Evolutionary conservation across 2,888 invertebrate genomes (phyloP), one percentile per base, ranked within the genome.

Genomic region (Spilosoma lubricipeda): DNA sequence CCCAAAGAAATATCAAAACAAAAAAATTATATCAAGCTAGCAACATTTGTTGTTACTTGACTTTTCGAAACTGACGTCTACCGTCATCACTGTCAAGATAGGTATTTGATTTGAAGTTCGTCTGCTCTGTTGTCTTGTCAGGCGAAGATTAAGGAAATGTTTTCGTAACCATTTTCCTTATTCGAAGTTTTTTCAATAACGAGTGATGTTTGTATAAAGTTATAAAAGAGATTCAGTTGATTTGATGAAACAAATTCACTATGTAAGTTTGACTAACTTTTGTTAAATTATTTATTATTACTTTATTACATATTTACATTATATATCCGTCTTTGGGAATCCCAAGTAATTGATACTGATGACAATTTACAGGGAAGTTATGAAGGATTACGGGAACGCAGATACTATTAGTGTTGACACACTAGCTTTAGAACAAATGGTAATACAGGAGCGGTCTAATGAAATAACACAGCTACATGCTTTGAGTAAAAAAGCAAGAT

Each of bases 401-500:
- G 95, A 95, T 75, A 93, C 91, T 8, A 79, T 93, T 67, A 95
- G 94, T 85, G 86, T 95, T 74, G 92, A 94, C 77, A 95, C 95
- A 48, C 86, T 94, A 77, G 88, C 90, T 66, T 88, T 95, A 52
- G 93, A 95, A 83, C 89, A 93, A 78, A 85, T 88, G 73, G 85
- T 94, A 36, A 85, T 88, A 80, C 91, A 93, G 66, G 93, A 95
- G 81, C 90, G 94, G 80, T 83, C 84, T 20, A 89, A 78, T 76
- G 95, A 95, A 87, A 90, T 94, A 84, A 85, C 89, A 0, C 90
- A 92, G 83, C 85, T 95, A 73, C 86, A 91, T 79, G 84, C 85
- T 18, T 84, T 95, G n/a, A 91, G 92, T 81, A 91, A 92, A 82
- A 95, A 93, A 91, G 94, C 94, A 42, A 88, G 87, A 78, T 91